phyloP scores from a whole-genome alignment of 1,140 invertebrate genomes.

The Oedothorax gibbosus region DNA sequence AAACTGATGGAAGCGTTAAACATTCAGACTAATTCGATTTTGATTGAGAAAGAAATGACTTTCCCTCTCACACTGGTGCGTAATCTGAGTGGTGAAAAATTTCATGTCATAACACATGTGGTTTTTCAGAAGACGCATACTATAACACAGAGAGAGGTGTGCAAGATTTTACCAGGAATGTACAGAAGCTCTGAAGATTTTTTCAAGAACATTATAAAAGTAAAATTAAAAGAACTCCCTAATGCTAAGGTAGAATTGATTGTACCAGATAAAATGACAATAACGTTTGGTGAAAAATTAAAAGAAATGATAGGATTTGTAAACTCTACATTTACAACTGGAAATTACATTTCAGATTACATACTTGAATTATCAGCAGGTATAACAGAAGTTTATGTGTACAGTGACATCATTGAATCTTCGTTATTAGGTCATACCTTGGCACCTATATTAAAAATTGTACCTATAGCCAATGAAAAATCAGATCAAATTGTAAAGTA shows the following conservation, averaged over 20 bases:
- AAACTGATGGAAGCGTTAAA: background rate
- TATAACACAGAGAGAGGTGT: too few species aligned
- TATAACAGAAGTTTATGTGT: background rate
- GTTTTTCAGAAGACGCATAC: too few species aligned
- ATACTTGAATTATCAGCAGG: too few species aligned
- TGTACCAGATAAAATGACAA: background rate
- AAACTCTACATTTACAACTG: background rate
- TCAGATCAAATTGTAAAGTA: slow-evolving; percentile 6
- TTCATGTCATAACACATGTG: too few species aligned
- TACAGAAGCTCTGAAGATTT: too few species aligned
- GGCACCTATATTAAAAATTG: background rate
- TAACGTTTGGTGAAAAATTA: background rate
- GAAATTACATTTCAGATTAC: background rate
- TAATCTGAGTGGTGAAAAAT: too few species aligned
- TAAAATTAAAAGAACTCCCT: too few species aligned
- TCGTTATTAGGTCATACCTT: background rate
- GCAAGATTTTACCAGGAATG: too few species aligned
- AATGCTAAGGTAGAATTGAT: background rate
- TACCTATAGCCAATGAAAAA: background rate
- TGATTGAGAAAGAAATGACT: too few species aligned
- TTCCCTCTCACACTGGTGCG: too few species aligned
- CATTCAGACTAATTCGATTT: too few species aligned
- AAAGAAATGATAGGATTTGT: background rate
- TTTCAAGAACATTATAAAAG: too few species aligned
- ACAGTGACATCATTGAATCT: background rate